Conservation (phyloP, 2,888 invertebrate genomes). For the Drosophila peninsularis region DNA sequence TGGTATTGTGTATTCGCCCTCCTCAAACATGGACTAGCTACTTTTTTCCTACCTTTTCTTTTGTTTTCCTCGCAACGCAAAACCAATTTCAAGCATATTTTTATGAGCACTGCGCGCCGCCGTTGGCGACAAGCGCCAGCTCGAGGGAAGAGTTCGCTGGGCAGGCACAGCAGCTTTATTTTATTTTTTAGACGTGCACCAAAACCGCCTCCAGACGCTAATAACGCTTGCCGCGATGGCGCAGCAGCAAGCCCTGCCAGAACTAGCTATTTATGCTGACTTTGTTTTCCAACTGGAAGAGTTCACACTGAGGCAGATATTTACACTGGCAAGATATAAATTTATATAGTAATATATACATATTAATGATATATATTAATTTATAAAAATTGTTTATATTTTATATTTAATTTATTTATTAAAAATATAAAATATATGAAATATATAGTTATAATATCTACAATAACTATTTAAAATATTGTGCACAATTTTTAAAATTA, state of each 20-base stretch:
- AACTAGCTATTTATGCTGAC: not conserved
- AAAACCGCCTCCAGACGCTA: constrained; percentile 56
- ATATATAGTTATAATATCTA: too few species aligned
- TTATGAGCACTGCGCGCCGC: constrained; percentile 66
- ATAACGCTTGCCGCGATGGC: constrained; percentile 54
- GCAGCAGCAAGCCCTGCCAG: not conserved
- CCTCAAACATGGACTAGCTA: too few species aligned
- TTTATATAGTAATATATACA: too few species aligned
- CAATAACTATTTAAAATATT: too few species aligned
- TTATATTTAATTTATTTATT: too few species aligned
- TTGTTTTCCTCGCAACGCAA: constrained; percentile 47
- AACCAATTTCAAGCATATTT: constrained; percentile 78
- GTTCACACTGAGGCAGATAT: not conserved
- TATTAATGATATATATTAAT: not conserved
- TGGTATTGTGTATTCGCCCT: constrained; percentile 9
- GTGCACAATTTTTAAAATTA: too few species aligned
- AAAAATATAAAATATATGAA: too few species aligned
- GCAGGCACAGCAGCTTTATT: constrained; percentile 73
- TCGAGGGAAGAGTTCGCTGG: constrained; percentile 25
- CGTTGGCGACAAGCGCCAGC: not conserved
- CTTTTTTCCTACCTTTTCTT: constrained; percentile 33
- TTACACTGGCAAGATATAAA: not conserved
- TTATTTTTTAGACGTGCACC: constrained; percentile 74
- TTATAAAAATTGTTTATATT: too few species aligned
- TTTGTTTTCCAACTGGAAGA: not conserved